Evolutionary conservation across 1,140 invertebrate species (phyloP).

Genomic region (Magallana gigas): DNA sequence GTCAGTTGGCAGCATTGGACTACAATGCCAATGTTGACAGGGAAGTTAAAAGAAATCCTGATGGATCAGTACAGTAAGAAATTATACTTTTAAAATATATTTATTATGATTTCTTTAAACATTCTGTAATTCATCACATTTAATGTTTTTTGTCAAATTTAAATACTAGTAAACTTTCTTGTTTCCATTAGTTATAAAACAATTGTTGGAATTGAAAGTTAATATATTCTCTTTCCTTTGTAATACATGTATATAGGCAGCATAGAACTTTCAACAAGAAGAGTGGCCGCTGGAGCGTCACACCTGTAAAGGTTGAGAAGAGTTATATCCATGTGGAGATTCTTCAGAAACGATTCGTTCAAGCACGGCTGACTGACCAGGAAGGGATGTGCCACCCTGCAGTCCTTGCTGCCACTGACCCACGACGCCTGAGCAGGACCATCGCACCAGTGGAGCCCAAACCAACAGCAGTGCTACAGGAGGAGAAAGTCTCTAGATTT

Average conservation of each 20-base stretch:
- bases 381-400: neutral
- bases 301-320: slow-evolving; percentile 1
- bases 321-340: neutral
- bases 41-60: neutral
- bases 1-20: slow-evolving; percentile 41
- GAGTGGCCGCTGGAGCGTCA: neutral
- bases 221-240: too few relatives aligned
- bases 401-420: neutral
- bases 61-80: slow-evolving; percentile 37
- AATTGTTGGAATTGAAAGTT: too few relatives aligned
- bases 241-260: neutral
- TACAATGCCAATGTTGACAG: slow-evolving; percentile 38
- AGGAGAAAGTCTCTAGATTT: neutral
- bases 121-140: too few relatives aligned
- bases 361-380: neutral
- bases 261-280: slow-evolving; percentile 20
- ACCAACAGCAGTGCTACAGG: neutral
- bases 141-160: too few relatives aligned
- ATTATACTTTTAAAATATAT: neutral
- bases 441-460: neutral
- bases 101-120: too few relatives aligned
- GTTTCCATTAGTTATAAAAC: too few relatives aligned
- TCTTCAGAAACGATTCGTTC: neutral
- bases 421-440: neutral
- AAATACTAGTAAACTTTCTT: too few relatives aligned